Evolutionary conservation across 2,888 invertebrate species (phyloP).

Genomic region (Morpho helenor): DNA sequence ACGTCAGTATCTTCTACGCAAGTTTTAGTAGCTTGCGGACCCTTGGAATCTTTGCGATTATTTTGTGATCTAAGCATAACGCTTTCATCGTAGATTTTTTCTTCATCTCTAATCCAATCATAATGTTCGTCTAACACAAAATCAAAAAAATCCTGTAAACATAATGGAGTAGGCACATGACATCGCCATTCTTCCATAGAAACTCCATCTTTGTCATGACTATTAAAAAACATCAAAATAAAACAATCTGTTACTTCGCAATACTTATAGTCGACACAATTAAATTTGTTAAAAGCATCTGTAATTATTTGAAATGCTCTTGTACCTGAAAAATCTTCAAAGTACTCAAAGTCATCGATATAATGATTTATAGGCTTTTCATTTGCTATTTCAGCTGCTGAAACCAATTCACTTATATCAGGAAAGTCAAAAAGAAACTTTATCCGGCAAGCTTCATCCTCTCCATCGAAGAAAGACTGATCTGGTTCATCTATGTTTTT

Average conservation of each 20-base stretch:
- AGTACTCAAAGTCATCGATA: slow-evolving; percentile 63
- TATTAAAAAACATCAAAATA: slow-evolving; percentile 66
- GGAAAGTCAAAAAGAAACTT: slow-evolving; percentile 62
- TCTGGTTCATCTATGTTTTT: slow-evolving; percentile 42
- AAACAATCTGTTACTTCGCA: slow-evolving; percentile 66
- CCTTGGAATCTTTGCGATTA: slow-evolving; percentile 38
- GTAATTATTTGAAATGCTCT: slow-evolving; percentile 53
- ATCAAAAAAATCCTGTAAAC: slow-evolving; percentile 76
- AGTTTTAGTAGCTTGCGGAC: slow-evolving; percentile 37
- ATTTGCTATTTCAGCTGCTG: slow-evolving; percentile 60
- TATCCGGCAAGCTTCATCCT: slow-evolving; percentile 40
- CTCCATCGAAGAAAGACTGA: slow-evolving; percentile 27
- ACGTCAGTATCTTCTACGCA: slow-evolving; percentile 54
- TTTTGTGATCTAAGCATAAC: slow-evolving; percentile 39
- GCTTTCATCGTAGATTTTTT: slow-evolving; percentile 52
- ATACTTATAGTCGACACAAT: slow-evolving; percentile 69
- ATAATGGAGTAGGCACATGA: slow-evolving; percentile 69
- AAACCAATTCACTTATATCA: slow-evolving; percentile 64
- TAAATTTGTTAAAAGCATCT: slow-evolving; percentile 58
- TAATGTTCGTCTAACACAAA: slow-evolving; percentile 69
- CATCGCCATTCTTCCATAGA: slow-evolving; percentile 64
- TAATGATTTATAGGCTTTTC: slow-evolving; percentile 48
- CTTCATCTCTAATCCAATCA: slow-evolving; percentile 68
- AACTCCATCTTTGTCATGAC: slow-evolving; percentile 58
- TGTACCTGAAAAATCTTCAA: slow-evolving; percentile 58